Evolutionary conservation across 2,888 invertebrate genomes (phyloP), one percentile per base, ranked within the genome.

Genomic region (Bhutanitis thaidina): DNA sequence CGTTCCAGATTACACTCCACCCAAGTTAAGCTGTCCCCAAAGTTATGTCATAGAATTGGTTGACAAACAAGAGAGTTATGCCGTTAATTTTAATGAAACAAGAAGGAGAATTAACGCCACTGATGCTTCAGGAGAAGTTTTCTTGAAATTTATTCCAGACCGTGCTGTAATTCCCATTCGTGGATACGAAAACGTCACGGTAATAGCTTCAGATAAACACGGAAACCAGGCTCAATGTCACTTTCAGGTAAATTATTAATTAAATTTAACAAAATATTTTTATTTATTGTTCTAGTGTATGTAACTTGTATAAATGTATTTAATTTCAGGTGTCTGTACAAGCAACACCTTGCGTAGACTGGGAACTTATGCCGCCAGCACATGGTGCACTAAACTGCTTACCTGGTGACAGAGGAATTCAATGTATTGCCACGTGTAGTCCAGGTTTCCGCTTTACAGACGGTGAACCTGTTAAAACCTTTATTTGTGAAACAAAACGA

Each of bases 321-420:
- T 52, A 51, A n/a, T 70, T 73, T 35, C 63, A 92, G 92, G 94
- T 96, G 3, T 95, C 96, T 0, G 96, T 97, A 0, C 96, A 97
- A 91, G 96, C 97, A 0, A 96, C 97, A 0, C 96, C 96, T 10
- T 98, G 98, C 67, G 97, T 97, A 0, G 96, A 97, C 66, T 98
- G 98, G 97, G 97, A 98, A 71, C 79, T 98, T 5, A 94, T 94
- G 74, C 93, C 96, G 3, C 97, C 98, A 0, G 94, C 95, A 0
- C 94, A 97, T 76, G 98, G 98, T 39, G 95, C 94, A 41, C 90
- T 97, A 25, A 96, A 97, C 69, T 97, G 97, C 67, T 82, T 96
- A 10, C 94, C 96, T 14, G 94, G 95, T 3, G 96, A 96, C 50
- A 91, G 92, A 66, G 96, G 96, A 49, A 90, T 96, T 37, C 95